Percentiles rank a stretch among this genome's conserved stretches.
These are phyloP conservation scores for Pantala flavescens DNA, from an alignment of 1,140 invertebrate species.

Conservation along the genomic window DNA sequence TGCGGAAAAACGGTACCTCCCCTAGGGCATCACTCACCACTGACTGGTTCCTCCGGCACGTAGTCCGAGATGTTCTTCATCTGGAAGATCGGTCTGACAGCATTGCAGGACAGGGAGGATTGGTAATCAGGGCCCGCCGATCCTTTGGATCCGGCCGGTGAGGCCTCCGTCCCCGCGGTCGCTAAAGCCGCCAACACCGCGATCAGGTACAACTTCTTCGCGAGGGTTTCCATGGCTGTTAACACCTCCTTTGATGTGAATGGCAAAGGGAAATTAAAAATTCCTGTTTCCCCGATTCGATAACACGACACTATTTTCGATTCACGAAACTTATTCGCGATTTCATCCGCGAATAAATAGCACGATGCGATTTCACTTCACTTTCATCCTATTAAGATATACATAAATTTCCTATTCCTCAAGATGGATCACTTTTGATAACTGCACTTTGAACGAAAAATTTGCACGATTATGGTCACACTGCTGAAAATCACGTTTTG, in stretches of 20 bases:
- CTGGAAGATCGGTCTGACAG: conserved; percentile 12
- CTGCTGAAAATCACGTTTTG: too few relatives aligned
- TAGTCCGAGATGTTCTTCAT: conserved; percentile 15
- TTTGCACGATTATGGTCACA: too few relatives aligned
- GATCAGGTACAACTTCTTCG: background rate
- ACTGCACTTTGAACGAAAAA: too few relatives aligned
- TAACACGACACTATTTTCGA: background rate
- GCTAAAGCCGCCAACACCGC: background rate
- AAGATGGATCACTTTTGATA: background rate
- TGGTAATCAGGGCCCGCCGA: background rate
- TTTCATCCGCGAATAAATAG: background rate
- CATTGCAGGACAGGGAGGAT: background rate
- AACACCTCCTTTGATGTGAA: background rate
- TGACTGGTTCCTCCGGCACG: conserved; percentile 13
- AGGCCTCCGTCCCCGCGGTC: background rate
- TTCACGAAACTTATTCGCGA: background rate
- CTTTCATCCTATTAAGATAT: background rate
- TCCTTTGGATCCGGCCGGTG: background rate
- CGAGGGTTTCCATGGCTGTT: background rate
- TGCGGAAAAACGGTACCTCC: too few relatives aligned
- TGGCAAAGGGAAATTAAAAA: background rate
- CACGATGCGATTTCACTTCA: background rate
- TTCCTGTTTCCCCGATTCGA: background rate
- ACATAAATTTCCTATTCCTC: background rate
- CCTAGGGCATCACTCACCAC: conserved; percentile 7